Evolutionary conservation across 1,140 invertebrate genomes (phyloP).

Genomic region (Scaptomyza pallida): DNA sequence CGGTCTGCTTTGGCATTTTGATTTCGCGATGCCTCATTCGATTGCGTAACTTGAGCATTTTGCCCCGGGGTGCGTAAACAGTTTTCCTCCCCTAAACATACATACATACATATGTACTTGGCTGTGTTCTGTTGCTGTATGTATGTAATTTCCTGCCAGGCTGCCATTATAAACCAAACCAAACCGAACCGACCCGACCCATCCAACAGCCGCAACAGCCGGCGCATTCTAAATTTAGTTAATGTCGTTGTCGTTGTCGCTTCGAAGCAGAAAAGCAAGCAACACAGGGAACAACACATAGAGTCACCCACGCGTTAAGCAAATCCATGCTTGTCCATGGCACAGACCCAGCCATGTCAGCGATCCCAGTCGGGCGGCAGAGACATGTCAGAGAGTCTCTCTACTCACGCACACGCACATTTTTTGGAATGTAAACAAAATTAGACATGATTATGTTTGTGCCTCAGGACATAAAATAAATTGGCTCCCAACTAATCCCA

Average conservation of each 20-base stretch:
- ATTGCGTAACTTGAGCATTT: constrained; percentile 71
- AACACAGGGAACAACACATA: constrained; percentile 24
- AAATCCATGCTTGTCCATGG: background rate
- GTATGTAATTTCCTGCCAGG: constrained; percentile 69
- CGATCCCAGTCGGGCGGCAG: background rate
- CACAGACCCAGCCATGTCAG: too few species aligned
- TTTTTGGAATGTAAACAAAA: constrained; percentile 83
- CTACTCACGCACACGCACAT: constrained; percentile 73
- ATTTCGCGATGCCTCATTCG: constrained; percentile 60
- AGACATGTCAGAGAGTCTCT: constrained; percentile 20
- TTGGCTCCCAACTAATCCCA: constrained; percentile 81
- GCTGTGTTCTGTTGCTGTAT: constrained; percentile 23
- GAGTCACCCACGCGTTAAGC: constrained; percentile 45
- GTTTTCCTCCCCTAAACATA: constrained; percentile 14
- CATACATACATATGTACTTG: too few species aligned
- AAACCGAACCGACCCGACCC: constrained; percentile 7
- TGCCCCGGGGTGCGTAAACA: constrained; percentile 4
- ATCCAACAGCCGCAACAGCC: constrained; percentile 56
- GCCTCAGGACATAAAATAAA: constrained; percentile 80
- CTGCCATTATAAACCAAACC: constrained; percentile 25
- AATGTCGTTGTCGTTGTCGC: constrained; percentile 49
- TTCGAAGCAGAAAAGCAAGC: constrained; percentile 40
- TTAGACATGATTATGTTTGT: constrained; percentile 83
- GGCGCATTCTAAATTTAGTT: constrained; percentile 80
- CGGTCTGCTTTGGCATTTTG: constrained; percentile 34